A percentile compares a stretch with the other conserved stretches of the same genome.
These are phyloP conservation scores for Drosophila suzukii DNA, from an alignment of 1,140 invertebrate genomes.

Conservation along the genomic window DNA sequence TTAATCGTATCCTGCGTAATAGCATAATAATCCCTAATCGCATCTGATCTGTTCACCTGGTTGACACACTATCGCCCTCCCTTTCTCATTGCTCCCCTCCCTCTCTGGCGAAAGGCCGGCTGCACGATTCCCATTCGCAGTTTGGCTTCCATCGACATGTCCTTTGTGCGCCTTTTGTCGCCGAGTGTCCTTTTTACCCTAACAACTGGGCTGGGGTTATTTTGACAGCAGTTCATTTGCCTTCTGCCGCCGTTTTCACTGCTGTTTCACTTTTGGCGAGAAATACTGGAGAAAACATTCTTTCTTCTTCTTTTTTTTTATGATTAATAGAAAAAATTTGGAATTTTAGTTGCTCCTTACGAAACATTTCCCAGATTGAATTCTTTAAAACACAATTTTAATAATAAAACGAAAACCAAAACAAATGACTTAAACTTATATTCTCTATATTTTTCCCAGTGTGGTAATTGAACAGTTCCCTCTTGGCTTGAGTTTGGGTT, in stretches of 20 bases:
- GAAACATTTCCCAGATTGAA: too few species aligned
- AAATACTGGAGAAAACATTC: constrained; percentile 5
- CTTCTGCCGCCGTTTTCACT: constrained; percentile 56
- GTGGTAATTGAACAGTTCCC: constrained; percentile 5
- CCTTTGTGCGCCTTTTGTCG: constrained; percentile 65
- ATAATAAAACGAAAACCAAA: too few species aligned
- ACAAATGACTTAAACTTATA: too few species aligned
- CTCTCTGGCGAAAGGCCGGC: constrained; percentile 43
- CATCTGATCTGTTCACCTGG: constrained; percentile 82
- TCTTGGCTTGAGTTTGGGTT: constrained; percentile 21
- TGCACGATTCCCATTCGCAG: constrained; percentile 59
- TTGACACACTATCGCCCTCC: constrained; percentile 44
- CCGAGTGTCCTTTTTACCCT: constrained; percentile 46
- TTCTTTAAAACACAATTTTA: too few species aligned
- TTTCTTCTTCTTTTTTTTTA: too few species aligned
- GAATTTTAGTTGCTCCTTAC: too few species aligned
- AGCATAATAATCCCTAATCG: constrained; percentile 83
- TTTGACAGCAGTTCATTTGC: constrained; percentile 83
- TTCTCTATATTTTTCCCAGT: not conserved
- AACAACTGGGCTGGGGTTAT: constrained; percentile 70
- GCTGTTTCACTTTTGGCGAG: constrained; percentile 14
- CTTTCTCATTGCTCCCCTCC: constrained; percentile 8
- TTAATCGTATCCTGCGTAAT: constrained; percentile 83
- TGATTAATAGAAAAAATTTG: too few species aligned
- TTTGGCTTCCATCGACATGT: constrained; percentile 62